phyloP scores from a whole-genome alignment of 2,888 invertebrate species.

The Clistopyga incitator region DNA sequence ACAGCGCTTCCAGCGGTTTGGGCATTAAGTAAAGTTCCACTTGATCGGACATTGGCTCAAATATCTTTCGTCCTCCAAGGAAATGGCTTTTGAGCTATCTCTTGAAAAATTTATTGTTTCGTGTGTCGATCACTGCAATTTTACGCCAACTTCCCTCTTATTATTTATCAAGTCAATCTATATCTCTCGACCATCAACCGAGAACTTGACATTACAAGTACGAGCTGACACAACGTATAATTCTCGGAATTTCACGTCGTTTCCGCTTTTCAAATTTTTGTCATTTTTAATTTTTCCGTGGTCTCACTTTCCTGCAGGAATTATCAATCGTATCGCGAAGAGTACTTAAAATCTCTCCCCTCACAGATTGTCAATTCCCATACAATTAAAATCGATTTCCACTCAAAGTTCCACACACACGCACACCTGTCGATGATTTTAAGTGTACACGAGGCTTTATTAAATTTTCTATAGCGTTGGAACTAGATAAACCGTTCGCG shows the following conservation, averaged over 20 bases:
- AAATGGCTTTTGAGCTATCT: too few species aligned
- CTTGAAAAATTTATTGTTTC: neutral
- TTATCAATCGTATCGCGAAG: neutral
- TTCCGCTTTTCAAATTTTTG: too few species aligned
- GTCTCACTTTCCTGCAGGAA: neutral
- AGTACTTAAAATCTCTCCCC: neutral
- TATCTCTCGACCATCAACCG: slow-evolving; percentile 7
- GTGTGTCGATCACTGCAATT: neutral
- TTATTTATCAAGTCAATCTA: neutral
- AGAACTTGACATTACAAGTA: slow-evolving; percentile 9
- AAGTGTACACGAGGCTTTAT: neutral
- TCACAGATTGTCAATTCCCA: too few species aligned
- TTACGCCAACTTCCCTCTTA: neutral
- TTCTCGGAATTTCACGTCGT: too few species aligned
- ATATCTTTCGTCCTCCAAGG: neutral
- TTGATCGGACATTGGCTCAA: neutral
- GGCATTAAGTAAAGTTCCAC: neutral
- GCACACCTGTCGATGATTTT: too few species aligned
- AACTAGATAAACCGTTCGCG: neutral
- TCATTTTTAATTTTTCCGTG: too few species aligned
- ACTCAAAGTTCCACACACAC: too few species aligned
- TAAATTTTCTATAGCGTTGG: neutral
- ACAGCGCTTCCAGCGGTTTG: neutral
- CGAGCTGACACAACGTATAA: neutral
- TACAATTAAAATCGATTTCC: too few species aligned